phyloP scores from a whole-genome alignment of 1,140 invertebrate species.

The Zeugodacus cucurbitae region DNA sequence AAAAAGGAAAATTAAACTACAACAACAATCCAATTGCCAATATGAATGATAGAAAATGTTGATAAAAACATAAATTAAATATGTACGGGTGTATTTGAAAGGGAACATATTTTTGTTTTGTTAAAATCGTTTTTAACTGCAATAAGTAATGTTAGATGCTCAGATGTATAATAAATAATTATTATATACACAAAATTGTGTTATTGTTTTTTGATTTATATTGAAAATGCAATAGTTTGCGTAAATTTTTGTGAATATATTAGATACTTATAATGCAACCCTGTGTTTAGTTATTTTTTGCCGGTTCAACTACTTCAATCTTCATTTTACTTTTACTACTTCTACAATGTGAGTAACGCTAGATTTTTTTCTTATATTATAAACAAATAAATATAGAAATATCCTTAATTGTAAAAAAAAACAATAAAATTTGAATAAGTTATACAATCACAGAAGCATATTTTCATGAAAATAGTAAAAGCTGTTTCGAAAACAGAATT shows the following conservation, averaged over 20 bases:
- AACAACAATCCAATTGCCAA: not conserved
- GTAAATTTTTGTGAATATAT: not conserved
- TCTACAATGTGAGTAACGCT: not conserved
- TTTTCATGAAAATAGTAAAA: no score
- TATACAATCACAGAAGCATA: not conserved
- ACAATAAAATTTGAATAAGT: not conserved
- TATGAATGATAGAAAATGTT: not conserved
- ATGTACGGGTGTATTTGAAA: no score
- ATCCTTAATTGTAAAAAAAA: not conserved
- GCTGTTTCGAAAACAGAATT: not conserved
- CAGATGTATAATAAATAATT: no score
- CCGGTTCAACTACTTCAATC: not conserved
- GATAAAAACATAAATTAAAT: not conserved
- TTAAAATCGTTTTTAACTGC: no score
- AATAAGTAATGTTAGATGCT: no score
- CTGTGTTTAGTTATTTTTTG: not conserved
- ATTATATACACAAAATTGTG: no score
- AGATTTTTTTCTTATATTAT: no score
- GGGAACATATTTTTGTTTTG: no score
- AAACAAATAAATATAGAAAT: not conserved
- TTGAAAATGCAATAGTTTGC: not conserved
- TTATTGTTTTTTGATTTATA: no score
- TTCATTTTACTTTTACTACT: not conserved
- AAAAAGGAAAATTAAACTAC: conserved; percentile 8
- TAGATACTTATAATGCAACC: not conserved